Evolutionary conservation across 2,888 invertebrate genomes (phyloP), one percentile per base, ranked within the genome.

Genomic region (Tridacna gigas): DNA sequence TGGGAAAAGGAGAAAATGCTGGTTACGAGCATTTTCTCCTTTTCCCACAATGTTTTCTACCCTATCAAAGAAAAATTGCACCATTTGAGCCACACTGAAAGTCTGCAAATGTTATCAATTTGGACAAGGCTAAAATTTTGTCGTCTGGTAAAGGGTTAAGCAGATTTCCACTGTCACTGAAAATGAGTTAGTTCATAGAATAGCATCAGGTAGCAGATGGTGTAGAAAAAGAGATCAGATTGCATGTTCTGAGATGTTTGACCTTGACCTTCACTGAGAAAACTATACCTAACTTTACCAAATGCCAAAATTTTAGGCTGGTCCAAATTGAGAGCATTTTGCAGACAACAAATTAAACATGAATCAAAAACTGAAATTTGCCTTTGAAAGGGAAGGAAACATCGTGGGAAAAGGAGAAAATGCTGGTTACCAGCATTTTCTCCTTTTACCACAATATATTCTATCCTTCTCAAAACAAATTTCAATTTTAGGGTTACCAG

Each of bases 1-100:
- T 56, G 56, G 56, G n/a, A 56, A 56, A 56, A 20, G n/a, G n/a
- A 56, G 56, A 56, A 56, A 56, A 56, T 56, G 56, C 56, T 56
- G 18, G 56, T 20, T 3, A 56, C 56, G 3, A 37, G 37, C 37
- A 37, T 37, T 37, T 37, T 37, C 37, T 37, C 37, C 37, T 20
- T 56, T 56, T 20, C 56, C 56, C 56, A 56, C 56, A 2, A 56
- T 56, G n/a, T n/a, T 56, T 56, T 18, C 56, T 56, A 56, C n/a
- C 56, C 56, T 20, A 9, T 20, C 4, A 56, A n/a, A 56, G 37
- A 37, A 37, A 37, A 37, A 37, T 37, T 37, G 37, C 7, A 4
- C 37, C 37, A 37, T 37, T 37, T 37, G 37, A 37, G 37, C 37
- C 37, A 37, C 37, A 37, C 2, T 37, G 37, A 37, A 20, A 56